phyloP scores from a whole-genome alignment of 2,797 vertebrate species.

The Petrocephalus schoutedeni region DNA sequence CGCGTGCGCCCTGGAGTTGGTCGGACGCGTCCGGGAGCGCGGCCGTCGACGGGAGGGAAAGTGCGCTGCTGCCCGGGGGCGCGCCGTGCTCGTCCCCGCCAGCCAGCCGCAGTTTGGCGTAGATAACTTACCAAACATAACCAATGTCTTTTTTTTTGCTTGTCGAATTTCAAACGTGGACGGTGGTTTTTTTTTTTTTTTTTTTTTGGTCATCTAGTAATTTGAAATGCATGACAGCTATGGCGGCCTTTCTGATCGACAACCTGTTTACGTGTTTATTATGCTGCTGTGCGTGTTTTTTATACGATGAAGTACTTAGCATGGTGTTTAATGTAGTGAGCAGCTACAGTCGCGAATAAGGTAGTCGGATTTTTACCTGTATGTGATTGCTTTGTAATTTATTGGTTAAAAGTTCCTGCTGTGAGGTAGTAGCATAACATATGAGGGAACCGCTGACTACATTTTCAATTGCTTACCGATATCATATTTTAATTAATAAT shows the following conservation, averaged over 20 bases:
- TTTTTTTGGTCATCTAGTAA: background rate
- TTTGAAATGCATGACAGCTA: background rate
- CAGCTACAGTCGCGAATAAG: background rate
- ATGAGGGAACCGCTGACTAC: background rate
- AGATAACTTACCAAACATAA: background rate
- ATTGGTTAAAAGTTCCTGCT: background rate
- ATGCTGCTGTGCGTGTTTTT: background rate
- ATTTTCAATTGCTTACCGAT: background rate
- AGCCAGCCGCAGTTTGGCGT: background rate
- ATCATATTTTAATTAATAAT: background rate
- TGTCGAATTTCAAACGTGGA: background rate
- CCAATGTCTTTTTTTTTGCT: background rate
- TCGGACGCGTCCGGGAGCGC: background rate
- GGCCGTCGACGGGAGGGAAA: background rate
- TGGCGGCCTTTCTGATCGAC: background rate
- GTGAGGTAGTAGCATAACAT: background rate
- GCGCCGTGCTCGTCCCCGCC: conserved; percentile 19
- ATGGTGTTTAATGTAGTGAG: background rate
- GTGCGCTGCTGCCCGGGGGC: conserved; percentile 6
- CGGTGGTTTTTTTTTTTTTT: background rate
- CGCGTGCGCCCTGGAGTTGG: background rate
- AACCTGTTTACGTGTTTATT: background rate
- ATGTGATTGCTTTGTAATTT: background rate
- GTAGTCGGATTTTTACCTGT: background rate
- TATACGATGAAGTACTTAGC: background rate